Base-by-base conservation (phyloP, 2,797 vertebrate genomes). In the Poecilia wingei region DNA sequence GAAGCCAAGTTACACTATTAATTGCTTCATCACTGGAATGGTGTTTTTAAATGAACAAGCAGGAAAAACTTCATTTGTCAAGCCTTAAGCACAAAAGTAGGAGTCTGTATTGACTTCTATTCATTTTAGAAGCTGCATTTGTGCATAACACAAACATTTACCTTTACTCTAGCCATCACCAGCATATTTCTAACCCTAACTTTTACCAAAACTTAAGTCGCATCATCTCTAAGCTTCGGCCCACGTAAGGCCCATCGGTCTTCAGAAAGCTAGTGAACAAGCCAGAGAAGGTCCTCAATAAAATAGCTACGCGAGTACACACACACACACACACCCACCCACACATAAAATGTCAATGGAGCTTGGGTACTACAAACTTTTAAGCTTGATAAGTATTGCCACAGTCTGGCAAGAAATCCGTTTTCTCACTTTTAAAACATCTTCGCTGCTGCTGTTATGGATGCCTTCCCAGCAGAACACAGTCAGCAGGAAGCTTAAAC, bases 21-120 rank as follows among this genome's bases (percentile, higher is more conserved):
- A 51, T 76, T 74, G 70, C 78, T 87, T 75, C 82, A 81, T 89
- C 84, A 43, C 75, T 31, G 72, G 76, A 51, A 57, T 70, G 1
- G 75, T 72, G 70, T 79, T 73, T 87, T 82, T 36, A 73, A 84
- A 36, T 14, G 28, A 47, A 36, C 0, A 33, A 41, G 76, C 55
- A 45, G 31, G 36, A 75, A 79, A 74, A 74, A 72, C 10, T 41
- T 12, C 5, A 7, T 75, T 79, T 70, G 72, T 79, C 81, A 66
- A 79, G n/a, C 66, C 68, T 41, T 39, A 22, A 36, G 61, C 33
- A 18, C 33, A 39, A n/a, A n/a, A 16, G 12, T 31, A 59, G 55
- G 55, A 2, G 3, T 59, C 13, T 28, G 28, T 6, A 59, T 59
- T 28, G 28, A 59, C 25, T 31, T 31, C 13, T 13, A 28, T 5